Evolutionary conservation across 2,888 invertebrate genomes (phyloP).

Genomic region (Netelia virgata): DNA sequence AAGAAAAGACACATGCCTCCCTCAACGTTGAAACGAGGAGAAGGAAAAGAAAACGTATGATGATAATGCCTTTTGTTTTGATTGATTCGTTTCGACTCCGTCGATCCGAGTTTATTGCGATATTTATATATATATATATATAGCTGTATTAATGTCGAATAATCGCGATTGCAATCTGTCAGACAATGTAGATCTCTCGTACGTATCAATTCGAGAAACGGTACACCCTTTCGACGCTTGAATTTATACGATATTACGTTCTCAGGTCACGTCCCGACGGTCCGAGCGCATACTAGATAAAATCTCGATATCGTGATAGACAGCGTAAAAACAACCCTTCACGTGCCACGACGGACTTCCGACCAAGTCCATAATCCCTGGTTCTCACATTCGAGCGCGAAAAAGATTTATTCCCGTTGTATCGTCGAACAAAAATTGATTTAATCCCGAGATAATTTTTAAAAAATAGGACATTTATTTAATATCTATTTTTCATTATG

Average conservation of each 20-base stretch:
- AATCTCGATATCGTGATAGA: conserved; percentile 45
- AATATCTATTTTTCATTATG: too few species aligned
- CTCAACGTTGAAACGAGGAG: conserved; percentile 32
- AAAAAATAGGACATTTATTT: too few species aligned
- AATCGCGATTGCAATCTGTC: conserved; percentile 54
- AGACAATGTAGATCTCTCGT: conserved; percentile 20
- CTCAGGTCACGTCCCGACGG: conserved; percentile 56
- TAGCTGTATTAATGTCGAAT: conserved; percentile 6
- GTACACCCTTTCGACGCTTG: conserved; percentile 44
- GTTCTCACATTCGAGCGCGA: not conserved
- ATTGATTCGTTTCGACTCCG: conserved; percentile 49
- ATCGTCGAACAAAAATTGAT: not conserved
- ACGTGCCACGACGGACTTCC: conserved; percentile 1
- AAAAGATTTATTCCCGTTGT: not conserved
- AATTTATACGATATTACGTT: conserved; percentile 50
- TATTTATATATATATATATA: conserved; percentile 1
- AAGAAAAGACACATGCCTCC: conserved; percentile 40
- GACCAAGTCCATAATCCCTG: conserved; percentile 30
- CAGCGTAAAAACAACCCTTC: conserved; percentile 46
- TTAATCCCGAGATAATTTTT: not conserved
- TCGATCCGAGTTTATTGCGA: conserved; percentile 18
- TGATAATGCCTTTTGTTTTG: conserved; percentile 43
- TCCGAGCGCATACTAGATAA: conserved; percentile 32
- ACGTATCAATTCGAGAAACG: conserved; percentile 36
- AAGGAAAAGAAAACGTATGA: conserved; percentile 28